Base-by-base conservation (phyloP, 2,797 vertebrate species). In the Myripristis murdjan region DNA sequence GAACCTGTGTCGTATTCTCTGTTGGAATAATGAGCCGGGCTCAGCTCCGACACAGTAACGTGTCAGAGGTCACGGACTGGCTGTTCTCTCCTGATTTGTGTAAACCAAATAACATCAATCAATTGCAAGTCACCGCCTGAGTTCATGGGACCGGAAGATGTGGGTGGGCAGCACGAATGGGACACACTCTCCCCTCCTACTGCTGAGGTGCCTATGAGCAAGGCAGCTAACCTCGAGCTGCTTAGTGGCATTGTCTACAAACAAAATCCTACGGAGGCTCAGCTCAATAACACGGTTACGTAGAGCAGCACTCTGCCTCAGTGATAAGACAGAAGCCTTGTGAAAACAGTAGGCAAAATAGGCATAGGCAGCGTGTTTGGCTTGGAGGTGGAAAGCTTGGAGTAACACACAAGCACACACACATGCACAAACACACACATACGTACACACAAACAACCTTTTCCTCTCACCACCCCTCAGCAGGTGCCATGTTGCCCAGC, bases 401-500 rank as follows among this genome's bases (percentile, higher is more conserved):
- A 52, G 23, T 54, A 28, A 56, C 54, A 35, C 53, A 56, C 54
- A 56, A 24, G 53, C 51, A 31, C 51, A 57, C 54, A 57, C 54
- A 57, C 35, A 57, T 35, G 53, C 24, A 23, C 28, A 54, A 23
- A 16, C 52, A 61, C 20, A 52, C 44, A 68, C 20, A 65, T 3
- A 22, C 37, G 67, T 3, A 65, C 23, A 51, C 53, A 12, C 23
- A 43, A 8, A 53, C 64, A 16, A 14, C 24, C 48, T 26, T 57
- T 48, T 39, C 20, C 26, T 44, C 18, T 52, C 26, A 28, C 58
- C 60, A 6, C 3, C 8, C 23, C 48, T 5, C 62, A 77, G 74
- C 75, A 63, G 79, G 62, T 75, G 71, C 75, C 47, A 47, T 26
- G 73, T 52, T 68, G 43, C 76, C 56, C n/a, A 5, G 23, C 26